Percentiles rank a stretch among this genome's conserved stretches.
Evolutionary conservation across 2,113 vertebrate genomes (phyloP).

Genomic region (Halichoerus grypus): DNA sequence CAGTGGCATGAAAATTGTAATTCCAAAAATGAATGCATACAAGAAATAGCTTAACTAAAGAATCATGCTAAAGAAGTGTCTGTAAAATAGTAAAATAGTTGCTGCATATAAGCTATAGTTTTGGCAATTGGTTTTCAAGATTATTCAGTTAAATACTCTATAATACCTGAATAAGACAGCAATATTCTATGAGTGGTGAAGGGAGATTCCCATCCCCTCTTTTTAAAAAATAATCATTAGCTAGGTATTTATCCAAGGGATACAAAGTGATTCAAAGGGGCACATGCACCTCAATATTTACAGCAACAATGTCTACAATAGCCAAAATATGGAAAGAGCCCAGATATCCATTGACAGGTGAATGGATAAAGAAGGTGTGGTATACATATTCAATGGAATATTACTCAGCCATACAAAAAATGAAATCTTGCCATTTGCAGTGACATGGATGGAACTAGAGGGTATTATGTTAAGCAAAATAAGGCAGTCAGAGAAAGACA

Average conservation of each 20-base stretch:
- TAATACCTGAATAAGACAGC: background rate
- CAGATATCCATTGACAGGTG: background rate
- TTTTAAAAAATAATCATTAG: background rate
- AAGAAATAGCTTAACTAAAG: background rate
- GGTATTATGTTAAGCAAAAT: background rate
- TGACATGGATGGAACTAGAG: background rate
- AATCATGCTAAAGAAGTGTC: background rate
- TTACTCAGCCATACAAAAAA: background rate
- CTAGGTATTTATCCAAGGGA: background rate
- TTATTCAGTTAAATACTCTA: background rate
- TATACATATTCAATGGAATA: background rate
- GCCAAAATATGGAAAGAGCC: background rate
- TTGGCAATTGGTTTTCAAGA: constrained; percentile 28
- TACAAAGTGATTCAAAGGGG: background rate
- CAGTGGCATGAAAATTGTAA: constrained; percentile 32
- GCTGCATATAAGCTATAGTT: background rate
- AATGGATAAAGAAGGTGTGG: background rate
- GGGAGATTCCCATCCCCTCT: background rate
- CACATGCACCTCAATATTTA: background rate
- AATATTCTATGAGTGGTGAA: background rate
- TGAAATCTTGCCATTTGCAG: background rate
- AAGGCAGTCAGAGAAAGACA: background rate
- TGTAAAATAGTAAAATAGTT: constrained; percentile 29
- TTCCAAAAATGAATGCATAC: constrained; percentile 32
- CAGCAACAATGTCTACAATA: background rate